Evolutionary conservation across 64 coral and sea anemone genomes (phyloP), one percentile per base, ranked within the genome.

Genomic region (Orbicella faveolata): DNA sequence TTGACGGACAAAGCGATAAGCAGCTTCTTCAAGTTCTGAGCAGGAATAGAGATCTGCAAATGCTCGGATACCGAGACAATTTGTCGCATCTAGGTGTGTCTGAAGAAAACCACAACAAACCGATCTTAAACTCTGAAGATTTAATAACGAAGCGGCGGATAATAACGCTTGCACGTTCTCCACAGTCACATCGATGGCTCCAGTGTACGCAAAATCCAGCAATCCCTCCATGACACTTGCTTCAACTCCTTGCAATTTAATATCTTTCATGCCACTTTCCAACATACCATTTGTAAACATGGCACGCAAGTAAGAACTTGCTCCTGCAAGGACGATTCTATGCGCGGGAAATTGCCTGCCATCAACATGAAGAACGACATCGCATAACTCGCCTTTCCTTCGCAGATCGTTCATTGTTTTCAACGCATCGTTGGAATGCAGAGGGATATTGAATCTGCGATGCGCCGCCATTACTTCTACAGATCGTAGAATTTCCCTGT

Each of bases 281-380:
- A 99, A 74, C 97, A 99, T 99, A 20, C 97, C 97, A 91, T 99
- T 99, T 11, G 97, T 99, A 94, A 99, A 99, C 97, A 99, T 99
- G 3, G 97, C 97, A 34, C 91, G 84, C 17, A 99, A 77, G 59
- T 99, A 99, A 21, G 94, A 95, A 92, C 97, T 99, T 23, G 97
- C 97, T 51, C 97, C 97, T 16, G 97, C 94, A 59, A 99, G 74
- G 3, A 99, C 97, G 2, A 99, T 87, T 91, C 94, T 92, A 72
- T 99, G 97, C 54, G 91, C 97, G n/a, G 88, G 87, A 89, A 93
- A 99, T 65, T 99, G 83, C 52, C 90, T 88, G 6, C 89, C 88
- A 34, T 87, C 97, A 1, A 99, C 97, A 41, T 93, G 79, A 9
- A 99, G 85, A n/a, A 94, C 89, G 25, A 99, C 97, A 77, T 99